Evolutionary conservation across 2,888 invertebrate genomes (phyloP), one percentile per base, ranked within the genome.

Genomic region (Ethmia dodecea): DNA sequence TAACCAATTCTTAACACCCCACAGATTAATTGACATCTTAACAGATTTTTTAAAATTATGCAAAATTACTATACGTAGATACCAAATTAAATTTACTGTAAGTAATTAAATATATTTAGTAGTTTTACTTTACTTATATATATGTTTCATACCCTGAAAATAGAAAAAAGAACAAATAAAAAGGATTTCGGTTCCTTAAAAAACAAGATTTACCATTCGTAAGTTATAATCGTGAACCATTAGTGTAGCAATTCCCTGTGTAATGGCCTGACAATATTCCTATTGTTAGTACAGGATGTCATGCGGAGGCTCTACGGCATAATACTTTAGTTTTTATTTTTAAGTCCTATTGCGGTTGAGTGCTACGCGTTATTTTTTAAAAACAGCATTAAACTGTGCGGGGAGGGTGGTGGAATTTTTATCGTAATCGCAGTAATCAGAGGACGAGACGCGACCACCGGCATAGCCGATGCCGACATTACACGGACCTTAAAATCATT

Each of bases 241-340:
- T 42, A 37, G 44, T 40, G 53, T 16, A 2, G 30, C 30, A 30
- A 20, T 30, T 47, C 43, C 46, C 47, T 37, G 39, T 50, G 56
- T 60, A 62, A 59, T 54, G 60, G 56, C 52, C 53, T 22, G 47
- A 54, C 55, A 50, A 64, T 66, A 63, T 65, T 64, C 60, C 59
- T 52, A 20, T 10, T 5, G 5, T 10, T 2, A 11, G 9, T 15
- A 14, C 13, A 22, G 25, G 31, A 31, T 25, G 31, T 25, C 31
- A 25, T 9, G 24, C 25, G 9, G 16, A 12, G 30, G 16, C 29
- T 20, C 20, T 18, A 15, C 18, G 11, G 47, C 53, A 54, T 55
- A 39, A 49, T 60, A 56, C 22, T 60, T 70, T 73, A 72, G 67
- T 71, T 72, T 70, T 73, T 73, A 68, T 71, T 72, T 70, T 69